phyloP scores from a whole-genome alignment of 2,797 vertebrate genomes.

The Aeoliscus strigatus region DNA sequence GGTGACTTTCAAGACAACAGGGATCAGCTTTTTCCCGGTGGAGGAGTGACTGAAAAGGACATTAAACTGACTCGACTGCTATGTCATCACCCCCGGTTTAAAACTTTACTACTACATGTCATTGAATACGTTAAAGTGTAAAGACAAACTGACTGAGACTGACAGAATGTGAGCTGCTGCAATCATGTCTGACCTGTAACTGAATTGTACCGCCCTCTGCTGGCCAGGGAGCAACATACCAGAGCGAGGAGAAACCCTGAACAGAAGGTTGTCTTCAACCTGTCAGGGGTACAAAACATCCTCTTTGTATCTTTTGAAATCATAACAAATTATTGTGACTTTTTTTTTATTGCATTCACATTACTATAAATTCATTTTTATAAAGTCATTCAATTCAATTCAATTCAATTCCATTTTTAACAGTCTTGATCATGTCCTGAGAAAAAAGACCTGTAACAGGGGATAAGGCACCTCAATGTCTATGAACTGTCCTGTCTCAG shows the following conservation, averaged over 20 bases:
- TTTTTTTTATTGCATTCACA: not conserved
- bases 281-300: conserved; percentile 16
- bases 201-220: conserved; percentile 78
- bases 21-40: conserved; percentile 76
- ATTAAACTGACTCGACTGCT: not conserved
- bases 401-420: too few species aligned
- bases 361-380: too few species aligned
- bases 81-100: not conserved
- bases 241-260: conserved; percentile 79
- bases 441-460: too few species aligned
- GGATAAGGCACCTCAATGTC: too few species aligned
- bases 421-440: too few species aligned
- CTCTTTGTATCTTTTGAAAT: not conserved
- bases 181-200: conserved; percentile 78
- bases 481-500: conserved; percentile 78
- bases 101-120: too few species aligned
- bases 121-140: too few species aligned
- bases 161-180: not conserved
- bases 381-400: too few species aligned
- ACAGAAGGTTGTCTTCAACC: conserved; percentile 79
- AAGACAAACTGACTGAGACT: too few species aligned
- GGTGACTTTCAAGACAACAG: conserved; percentile 88
- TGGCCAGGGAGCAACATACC: conserved; percentile 82
- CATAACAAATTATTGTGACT: too few species aligned
- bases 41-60: conserved; percentile 78